These are phyloP conservation scores for Oceanodroma tethys DNA, from an alignment of 2,113 vertebrate species.

Conservation along the genomic window DNA sequence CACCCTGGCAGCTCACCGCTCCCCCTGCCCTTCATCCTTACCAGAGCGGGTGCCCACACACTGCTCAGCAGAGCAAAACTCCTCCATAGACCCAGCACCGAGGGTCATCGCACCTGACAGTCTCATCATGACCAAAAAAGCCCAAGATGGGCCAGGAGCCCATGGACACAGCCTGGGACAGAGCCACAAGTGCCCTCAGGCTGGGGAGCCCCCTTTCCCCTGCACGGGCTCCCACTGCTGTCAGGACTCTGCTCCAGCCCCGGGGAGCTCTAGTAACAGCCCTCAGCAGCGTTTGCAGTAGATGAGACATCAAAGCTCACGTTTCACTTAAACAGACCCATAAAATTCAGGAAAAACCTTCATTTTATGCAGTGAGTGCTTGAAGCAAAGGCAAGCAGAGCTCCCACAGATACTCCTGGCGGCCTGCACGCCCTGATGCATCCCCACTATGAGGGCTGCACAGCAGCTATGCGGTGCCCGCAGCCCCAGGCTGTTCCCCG, in stretches of 20 bases:
- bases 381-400: not conserved
- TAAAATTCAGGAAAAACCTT: not conserved
- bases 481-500: not conserved
- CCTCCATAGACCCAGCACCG: accelerated
- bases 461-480: not conserved
- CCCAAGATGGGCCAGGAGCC: not conserved
- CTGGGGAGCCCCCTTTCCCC: accelerated
- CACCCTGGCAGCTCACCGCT: not conserved
- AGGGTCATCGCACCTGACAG: not conserved
- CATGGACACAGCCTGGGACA: not conserved
- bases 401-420: not conserved
- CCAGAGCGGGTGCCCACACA: accelerated
- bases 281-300: not conserved
- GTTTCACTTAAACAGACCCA: not conserved
- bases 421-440: accelerated
- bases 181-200: not conserved
- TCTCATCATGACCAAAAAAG: not conserved
- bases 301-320: not conserved
- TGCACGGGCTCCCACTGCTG: accelerated
- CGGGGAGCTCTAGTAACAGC: not conserved
- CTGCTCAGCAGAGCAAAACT: not conserved
- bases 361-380: not conserved
- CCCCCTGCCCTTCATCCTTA: not conserved
- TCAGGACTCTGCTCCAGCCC: not conserved
- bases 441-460: not conserved